phyloP scores from a whole-genome alignment of 2,797 vertebrate genomes.

The Lerista edwardsae region DNA sequence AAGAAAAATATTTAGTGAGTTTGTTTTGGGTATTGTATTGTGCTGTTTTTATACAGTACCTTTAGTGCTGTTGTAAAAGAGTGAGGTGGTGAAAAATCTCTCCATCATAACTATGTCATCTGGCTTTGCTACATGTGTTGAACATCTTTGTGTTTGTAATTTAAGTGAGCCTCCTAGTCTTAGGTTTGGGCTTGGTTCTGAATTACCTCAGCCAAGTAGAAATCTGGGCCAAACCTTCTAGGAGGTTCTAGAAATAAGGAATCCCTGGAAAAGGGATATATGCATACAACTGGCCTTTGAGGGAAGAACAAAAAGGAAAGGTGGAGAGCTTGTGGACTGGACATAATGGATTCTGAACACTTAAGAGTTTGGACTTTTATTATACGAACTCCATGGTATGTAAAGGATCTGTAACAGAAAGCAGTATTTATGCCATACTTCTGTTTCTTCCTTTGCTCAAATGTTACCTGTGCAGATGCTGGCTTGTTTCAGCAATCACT shows the following conservation, averaged over 20 bases:
- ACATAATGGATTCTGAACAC: background rate
- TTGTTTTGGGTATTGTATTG: background rate
- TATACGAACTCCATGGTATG: background rate
- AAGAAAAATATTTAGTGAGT: background rate
- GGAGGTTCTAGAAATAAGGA: background rate
- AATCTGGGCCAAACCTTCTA: background rate
- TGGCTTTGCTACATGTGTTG: too few species aligned
- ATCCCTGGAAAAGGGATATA: too few species aligned
- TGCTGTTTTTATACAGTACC: too few species aligned
- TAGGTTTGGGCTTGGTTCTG: background rate
- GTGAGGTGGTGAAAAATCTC: too few species aligned
- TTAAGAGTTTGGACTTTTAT: background rate
- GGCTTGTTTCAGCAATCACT: too few species aligned
- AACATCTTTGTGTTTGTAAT: too few species aligned
- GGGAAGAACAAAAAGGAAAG: background rate
- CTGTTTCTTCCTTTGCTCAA: background rate
- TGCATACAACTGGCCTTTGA: background rate
- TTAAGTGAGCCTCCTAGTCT: too few species aligned
- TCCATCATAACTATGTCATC: too few species aligned
- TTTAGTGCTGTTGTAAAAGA: too few species aligned
- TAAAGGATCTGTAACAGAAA: background rate
- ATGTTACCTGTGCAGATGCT: too few species aligned
- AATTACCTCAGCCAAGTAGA: background rate
- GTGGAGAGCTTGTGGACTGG: background rate
- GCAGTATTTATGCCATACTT: background rate